These are phyloP conservation scores for Tenthredo livida DNA, from an alignment of 2,888 invertebrate genomes.

Conservation along the genomic window DNA sequence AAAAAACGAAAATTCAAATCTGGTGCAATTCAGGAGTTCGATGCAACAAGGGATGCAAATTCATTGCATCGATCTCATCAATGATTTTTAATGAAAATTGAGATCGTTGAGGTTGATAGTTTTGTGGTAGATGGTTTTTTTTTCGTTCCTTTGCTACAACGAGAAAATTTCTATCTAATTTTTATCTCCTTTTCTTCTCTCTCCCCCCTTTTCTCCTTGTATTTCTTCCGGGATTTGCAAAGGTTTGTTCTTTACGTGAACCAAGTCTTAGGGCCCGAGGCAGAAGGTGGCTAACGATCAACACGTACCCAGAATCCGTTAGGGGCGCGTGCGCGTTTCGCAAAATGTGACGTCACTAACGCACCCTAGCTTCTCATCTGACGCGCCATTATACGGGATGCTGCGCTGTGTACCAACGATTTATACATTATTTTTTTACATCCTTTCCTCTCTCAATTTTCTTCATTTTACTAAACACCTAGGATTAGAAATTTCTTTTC, in stretches of 20 bases:
- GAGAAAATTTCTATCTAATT: background rate
- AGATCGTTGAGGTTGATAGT: background rate
- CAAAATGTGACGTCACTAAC: constrained; percentile 64
- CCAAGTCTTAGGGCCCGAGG: constrained; percentile 40
- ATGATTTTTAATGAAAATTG: background rate
- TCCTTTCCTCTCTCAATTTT: background rate
- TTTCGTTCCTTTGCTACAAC: background rate
- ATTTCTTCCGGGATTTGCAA: background rate
- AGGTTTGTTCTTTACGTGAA: constrained; percentile 42
- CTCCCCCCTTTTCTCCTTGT: constrained; percentile 15
- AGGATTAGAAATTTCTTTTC: background rate
- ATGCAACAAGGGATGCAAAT: background rate
- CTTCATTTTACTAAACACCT: background rate
- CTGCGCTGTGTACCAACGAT: background rate
- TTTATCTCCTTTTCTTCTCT: background rate
- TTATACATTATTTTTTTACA: background rate
- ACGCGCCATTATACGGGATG: constrained; percentile 38
- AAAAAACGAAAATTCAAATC: background rate
- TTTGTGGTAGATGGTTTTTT: background rate
- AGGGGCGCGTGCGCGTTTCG: constrained; percentile 60
- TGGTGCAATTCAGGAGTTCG: background rate
- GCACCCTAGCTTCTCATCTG: constrained; percentile 52
- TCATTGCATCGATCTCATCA: background rate
- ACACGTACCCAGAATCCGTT: constrained; percentile 63
- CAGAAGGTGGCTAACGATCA: constrained; percentile 68